Evolutionary conservation across 30 jellyfish, hydroid and myxozoan genomes (phyloP).

Genomic region (Sanderia malayensis): DNA sequence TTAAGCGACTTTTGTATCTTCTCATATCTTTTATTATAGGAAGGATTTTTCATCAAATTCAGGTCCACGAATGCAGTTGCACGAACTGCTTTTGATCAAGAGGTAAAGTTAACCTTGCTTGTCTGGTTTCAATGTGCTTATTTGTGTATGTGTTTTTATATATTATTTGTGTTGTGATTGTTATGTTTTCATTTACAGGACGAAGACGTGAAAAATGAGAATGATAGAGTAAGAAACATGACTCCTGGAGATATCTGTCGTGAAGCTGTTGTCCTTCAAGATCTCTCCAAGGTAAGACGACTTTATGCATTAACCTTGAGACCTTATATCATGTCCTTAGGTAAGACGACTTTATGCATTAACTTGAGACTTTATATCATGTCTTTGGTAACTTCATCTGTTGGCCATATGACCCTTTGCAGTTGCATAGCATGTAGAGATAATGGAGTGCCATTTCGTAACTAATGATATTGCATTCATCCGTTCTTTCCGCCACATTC

Average conservation of each 20-base stretch:
- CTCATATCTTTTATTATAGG: slow-evolving; percentile 16
- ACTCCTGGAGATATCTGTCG: slow-evolving; percentile 19
- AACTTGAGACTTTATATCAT: too few species aligned
- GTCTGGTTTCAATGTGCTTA: background rate
- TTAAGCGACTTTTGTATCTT: too few species aligned
- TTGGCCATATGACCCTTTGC: too few species aligned
- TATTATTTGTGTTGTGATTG: background rate
- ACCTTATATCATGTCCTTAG: too few species aligned
- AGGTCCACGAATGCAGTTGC: slow-evolving; percentile 19
- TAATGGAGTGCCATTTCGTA: too few species aligned
- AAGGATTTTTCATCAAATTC: slow-evolving; percentile 25
- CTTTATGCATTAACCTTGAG: too few species aligned
- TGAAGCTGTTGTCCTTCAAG: slow-evolving; percentile 67
- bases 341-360: too few species aligned
- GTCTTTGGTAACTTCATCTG: too few species aligned
- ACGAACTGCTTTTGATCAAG: slow-evolving; percentile 10
- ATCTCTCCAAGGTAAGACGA: slow-evolving; percentile 87
- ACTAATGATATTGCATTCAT: too few species aligned
- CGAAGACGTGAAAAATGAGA: slow-evolving; percentile 69
- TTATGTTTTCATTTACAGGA: slow-evolving; percentile 39
- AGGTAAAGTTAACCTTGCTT: slow-evolving; percentile 5
- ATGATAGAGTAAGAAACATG: slow-evolving; percentile 47
- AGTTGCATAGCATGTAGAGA: too few species aligned
- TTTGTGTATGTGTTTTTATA: background rate
- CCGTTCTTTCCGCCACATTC: too few species aligned